Evolutionary conservation across 92 coral and sea anemone genomes (phyloP), one percentile per base, ranked within the genome.

Genomic region (Parazoanthus swiftii): DNA sequence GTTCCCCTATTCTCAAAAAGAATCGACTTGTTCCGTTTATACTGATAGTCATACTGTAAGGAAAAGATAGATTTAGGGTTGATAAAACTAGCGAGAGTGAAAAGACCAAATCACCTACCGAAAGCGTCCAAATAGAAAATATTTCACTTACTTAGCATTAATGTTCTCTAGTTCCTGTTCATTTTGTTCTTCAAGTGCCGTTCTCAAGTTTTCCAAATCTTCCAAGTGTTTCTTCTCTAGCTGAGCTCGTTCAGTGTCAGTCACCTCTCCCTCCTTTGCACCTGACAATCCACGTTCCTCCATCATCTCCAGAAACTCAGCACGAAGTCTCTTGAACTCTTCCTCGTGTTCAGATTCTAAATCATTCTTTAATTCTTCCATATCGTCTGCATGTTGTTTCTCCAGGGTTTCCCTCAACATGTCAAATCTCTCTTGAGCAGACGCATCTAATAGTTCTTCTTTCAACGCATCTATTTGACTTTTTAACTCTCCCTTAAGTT

Each of bases 281-380:
- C 86, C 88, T 13, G 68, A 8, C 18, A 73, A 35, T 20, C 87
- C 87, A 1, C 33, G 66, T 72, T 33, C 87, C 44, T 93, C 92
- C 73, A 94, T 63, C 79, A 92, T 88, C 79, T 91, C 88, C 29
- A 91, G 76, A 68, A 93, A 93, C 67, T 91, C 93, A 68, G 88
- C 90, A 89, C 93, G 92, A 25, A 93, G 92, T 82, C 91, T 86
- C 77, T 84, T 80, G 81, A 94, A 86, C 74, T 94, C 94, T 58
- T 88, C 94, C 42, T 97, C 98, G 50, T 95, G 94, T 86, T 95
- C 95, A 26, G 56, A 79, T 51, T 94, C 98, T 1, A 95, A 88
- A 23, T 97, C 94, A 36, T 91, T 95, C 59, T 88, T 91, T 23
- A 95, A 33, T 20, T 90, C 80, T 42, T 94, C 98, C 78, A 97